phyloP scores from a whole-genome alignment of 2,888 invertebrate genomes.

The Yponomeuta evonymella region DNA sequence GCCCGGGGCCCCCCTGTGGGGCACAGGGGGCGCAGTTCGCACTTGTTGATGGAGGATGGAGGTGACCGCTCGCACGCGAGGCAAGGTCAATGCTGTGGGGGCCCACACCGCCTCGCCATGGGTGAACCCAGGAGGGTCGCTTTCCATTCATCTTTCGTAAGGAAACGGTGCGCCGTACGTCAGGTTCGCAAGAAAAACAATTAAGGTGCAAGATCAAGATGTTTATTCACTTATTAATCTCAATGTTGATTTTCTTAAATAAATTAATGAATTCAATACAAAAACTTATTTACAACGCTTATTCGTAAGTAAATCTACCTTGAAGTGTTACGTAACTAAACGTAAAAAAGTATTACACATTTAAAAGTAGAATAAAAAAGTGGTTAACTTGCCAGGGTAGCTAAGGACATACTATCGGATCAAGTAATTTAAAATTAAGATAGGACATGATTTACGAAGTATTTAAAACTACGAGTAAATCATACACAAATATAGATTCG shows the following conservation, averaged over 20 bases:
- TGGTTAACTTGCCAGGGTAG: not conserved
- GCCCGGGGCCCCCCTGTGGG: constrained; percentile 12
- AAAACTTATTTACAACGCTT: constrained; percentile 47
- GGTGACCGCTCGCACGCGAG: constrained; percentile 9
- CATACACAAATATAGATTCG: no score
- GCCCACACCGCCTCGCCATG: not conserved
- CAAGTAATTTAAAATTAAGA: not conserved
- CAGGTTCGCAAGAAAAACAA: not conserved
- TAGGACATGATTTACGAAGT: no score
- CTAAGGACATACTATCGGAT: not conserved
- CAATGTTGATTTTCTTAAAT: constrained; percentile 44
- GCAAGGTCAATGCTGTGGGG: constrained; percentile 15
- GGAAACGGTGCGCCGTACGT: not conserved
- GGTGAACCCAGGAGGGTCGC: not conserved
- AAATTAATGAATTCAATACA: constrained; percentile 58
- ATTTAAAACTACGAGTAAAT: no score
- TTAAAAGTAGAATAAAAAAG: not conserved
- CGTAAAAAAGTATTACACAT: constrained; percentile 25
- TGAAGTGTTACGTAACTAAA: constrained; percentile 31
- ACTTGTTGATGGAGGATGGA: constrained; percentile 6
- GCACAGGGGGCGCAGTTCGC: constrained; percentile 23
- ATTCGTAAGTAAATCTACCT: constrained; percentile 25
- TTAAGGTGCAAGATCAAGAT: constrained; percentile 42
- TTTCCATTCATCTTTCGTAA: not conserved
- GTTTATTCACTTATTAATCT: constrained; percentile 54